phyloP scores from a whole-genome alignment of 2,888 invertebrate species.

The Protonemura montana region DNA sequence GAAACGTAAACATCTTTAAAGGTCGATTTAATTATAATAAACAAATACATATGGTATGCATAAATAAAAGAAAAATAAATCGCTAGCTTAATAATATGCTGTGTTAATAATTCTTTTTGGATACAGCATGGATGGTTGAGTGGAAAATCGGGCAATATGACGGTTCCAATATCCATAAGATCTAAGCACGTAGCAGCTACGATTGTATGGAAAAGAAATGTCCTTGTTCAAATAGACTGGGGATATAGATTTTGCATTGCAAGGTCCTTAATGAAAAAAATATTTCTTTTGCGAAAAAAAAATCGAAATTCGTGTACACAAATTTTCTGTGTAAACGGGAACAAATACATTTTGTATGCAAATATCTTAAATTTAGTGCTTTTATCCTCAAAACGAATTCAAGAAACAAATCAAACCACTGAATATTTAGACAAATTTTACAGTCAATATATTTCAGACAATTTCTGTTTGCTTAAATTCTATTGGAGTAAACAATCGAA shows the following conservation, averaged over 20 bases:
- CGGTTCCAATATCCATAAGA: neutral
- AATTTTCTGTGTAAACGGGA: neutral
- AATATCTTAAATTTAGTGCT: neutral
- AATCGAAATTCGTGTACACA: neutral
- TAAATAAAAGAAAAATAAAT: neutral
- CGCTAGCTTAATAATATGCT: neutral
- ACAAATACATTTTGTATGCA: neutral
- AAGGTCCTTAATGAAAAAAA: neutral
- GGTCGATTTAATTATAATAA: neutral
- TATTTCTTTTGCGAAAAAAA: neutral
- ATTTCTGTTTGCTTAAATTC: neutral
- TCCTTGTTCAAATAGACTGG: neutral
- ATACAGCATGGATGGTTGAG: neutral
- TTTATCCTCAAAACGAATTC: neutral
- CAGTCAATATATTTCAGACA: neutral
- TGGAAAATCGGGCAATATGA: neutral
- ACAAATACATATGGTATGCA: neutral
- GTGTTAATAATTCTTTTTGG: neutral
- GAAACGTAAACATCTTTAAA: constrained; percentile 7
- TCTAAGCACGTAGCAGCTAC: neutral
- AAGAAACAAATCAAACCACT: neutral
- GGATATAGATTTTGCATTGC: neutral
- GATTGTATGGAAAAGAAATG: neutral
- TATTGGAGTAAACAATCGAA: neutral
- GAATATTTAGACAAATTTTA: neutral